phyloP scores from a whole-genome alignment of 37 sponge, comb jelly and placozoan species.

The Aphrocallistes beatrix region DNA sequence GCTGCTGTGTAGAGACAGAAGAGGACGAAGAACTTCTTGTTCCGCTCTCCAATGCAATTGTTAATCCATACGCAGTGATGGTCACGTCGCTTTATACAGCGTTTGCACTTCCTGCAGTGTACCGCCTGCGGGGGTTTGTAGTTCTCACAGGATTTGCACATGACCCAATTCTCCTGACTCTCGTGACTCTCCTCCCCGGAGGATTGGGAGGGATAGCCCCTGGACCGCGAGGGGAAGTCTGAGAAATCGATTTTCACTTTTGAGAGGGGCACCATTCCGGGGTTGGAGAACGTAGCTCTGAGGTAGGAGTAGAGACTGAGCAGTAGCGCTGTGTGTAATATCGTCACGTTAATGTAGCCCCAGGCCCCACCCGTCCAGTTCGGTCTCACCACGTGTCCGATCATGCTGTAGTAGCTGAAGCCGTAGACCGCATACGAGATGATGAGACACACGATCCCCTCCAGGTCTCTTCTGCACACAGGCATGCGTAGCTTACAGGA shows the following conservation, averaged over 20 bases:
- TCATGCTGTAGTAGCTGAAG: not conserved
- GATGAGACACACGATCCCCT: not conserved
- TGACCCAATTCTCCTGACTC: not conserved
- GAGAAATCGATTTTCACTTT: not conserved
- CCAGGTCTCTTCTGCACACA: not conserved
- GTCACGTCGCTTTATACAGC: not conserved
- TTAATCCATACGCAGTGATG: conserved; percentile 11
- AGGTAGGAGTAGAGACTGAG: not conserved
- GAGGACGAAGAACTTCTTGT: conserved; percentile 1
- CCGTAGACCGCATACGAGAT: not conserved
- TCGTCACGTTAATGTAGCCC: not conserved
- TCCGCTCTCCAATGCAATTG: not conserved
- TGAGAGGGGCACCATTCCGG: not conserved
- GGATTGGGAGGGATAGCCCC: not conserved
- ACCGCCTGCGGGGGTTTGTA: not conserved
- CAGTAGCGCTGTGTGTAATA: not conserved
- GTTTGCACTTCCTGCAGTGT: not conserved
- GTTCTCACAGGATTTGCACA: conserved; percentile 12
- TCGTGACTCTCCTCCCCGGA: conserved; percentile 17
- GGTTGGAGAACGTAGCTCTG: not conserved
- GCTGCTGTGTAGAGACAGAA: not conserved
- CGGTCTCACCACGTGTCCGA: not conserved
- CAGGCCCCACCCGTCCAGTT: not conserved
- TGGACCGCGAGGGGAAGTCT: not conserved
- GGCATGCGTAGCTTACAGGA: not conserved